These are phyloP conservation scores for Rhabdomys pumilio DNA, from an alignment of 2,797 vertebrate genomes.

Conservation along the genomic window DNA sequence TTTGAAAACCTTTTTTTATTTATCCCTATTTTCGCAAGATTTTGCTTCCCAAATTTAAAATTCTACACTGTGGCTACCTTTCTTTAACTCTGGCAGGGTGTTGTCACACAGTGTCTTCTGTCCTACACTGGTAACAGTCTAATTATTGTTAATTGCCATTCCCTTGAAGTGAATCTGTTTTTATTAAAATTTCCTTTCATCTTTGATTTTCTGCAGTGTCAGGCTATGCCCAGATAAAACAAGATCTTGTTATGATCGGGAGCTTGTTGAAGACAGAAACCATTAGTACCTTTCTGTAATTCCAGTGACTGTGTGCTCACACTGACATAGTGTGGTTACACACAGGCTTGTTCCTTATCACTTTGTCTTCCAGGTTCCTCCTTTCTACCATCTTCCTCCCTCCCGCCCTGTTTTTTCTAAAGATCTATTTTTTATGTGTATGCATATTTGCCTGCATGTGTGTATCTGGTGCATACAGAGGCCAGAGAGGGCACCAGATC, in stretches of 20 bases:
- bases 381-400: not conserved
- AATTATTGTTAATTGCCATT: not conserved
- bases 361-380: not conserved
- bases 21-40: not conserved
- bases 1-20: slow-evolving; percentile 11
- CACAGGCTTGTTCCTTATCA: not conserved
- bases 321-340: not conserved
- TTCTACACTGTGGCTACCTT: not conserved
- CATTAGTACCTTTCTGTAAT: not conserved
- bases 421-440: not conserved
- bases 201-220: slow-evolving; percentile 22
- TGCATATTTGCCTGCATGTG: not conserved
- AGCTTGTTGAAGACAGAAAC: not conserved
- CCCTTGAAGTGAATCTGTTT: not conserved
- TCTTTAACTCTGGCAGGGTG: not conserved
- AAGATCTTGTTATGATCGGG: not conserved
- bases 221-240: not conserved
- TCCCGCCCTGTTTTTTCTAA: not conserved
- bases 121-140: not conserved
- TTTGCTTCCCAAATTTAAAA: slow-evolving; percentile 3
- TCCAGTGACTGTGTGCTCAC: not conserved
- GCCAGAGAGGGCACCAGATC: not conserved
- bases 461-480: no score
- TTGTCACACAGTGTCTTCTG: not conserved
- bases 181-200: slow-evolving; percentile 3